Evolutionary conservation across 2,888 invertebrate species (phyloP).

Genomic region (Acrobasis suavella): DNA sequence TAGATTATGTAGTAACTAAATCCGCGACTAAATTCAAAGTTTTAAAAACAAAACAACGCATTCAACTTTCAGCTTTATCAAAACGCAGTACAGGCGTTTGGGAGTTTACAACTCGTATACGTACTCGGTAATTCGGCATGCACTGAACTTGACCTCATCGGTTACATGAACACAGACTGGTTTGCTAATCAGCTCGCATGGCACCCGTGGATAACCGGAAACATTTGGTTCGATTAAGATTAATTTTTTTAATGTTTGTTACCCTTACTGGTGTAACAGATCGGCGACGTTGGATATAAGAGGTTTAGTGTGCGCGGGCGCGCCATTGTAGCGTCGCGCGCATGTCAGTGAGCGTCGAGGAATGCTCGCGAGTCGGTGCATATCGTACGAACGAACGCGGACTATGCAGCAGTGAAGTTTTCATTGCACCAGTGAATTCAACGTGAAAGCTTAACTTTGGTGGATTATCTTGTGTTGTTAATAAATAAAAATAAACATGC

Average conservation of each 20-base stretch:
- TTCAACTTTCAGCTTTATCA: slow-evolving; percentile 18
- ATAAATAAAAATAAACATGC: slow-evolving; percentile 52
- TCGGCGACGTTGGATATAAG: slow-evolving; percentile 58
- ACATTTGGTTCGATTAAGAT: slow-evolving; percentile 28
- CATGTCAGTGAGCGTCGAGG: slow-evolving; percentile 40
- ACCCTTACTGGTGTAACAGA: slow-evolving; percentile 32
- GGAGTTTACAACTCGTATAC: slow-evolving; percentile 7
- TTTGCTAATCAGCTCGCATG: slow-evolving; percentile 31
- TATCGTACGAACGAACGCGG: slow-evolving; percentile 26
- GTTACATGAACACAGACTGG: slow-evolving; percentile 38
- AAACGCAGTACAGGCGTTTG: slow-evolving; percentile 2
- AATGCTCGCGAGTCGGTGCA: slow-evolving; percentile 38
- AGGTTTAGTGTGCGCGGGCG: slow-evolving; percentile 55
- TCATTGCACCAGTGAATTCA: slow-evolving; percentile 15
- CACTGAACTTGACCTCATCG: slow-evolving; percentile 46
- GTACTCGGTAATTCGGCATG: slow-evolving; percentile 24
- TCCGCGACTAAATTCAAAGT: slow-evolving; percentile 25
- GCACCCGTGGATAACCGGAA: slow-evolving; percentile 35
- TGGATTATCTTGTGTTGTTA: slow-evolving; percentile 32
- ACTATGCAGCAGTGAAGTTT: slow-evolving; percentile 27
- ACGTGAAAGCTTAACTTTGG: slow-evolving; percentile 26
- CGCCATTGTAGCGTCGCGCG: slow-evolving; percentile 56
- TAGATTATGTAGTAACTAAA: slow-evolving; percentile 29
- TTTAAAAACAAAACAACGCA: slow-evolving; percentile 17
- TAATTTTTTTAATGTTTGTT: slow-evolving; percentile 31